Evolutionary conservation across 1,140 invertebrate species (phyloP).

Genomic region (Bombus balteatus): DNA sequence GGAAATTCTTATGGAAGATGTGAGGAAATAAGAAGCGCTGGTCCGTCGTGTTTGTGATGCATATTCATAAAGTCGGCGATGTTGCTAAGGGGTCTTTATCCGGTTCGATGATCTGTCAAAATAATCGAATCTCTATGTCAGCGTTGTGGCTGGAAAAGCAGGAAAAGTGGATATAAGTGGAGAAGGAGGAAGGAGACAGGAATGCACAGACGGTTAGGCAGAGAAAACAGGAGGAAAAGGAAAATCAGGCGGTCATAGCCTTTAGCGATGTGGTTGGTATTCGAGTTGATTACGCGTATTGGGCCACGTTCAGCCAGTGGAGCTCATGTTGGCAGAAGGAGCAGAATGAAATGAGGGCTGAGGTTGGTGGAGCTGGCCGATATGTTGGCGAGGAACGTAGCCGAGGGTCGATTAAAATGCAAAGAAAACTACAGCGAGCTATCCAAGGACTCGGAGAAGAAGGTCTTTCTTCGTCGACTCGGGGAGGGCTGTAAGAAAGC

Average conservation of each 20-base stretch:
- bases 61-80: neutral
- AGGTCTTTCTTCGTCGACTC: neutral
- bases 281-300: constrained; percentile 1
- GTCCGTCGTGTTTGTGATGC: neutral
- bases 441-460: neutral
- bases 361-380: constrained; percentile 8
- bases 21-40: neutral
- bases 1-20: neutral
- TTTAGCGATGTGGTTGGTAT: neutral
- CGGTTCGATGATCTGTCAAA: neutral
- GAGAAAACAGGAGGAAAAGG: neutral
- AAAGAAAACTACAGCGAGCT: constrained; percentile 41
- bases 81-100: neutral
- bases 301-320: neutral
- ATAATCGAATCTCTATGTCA: constrained; percentile 12
- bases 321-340: neutral
- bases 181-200: neutral
- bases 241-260: neutral
- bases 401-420: constrained; percentile 57
- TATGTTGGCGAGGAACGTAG: constrained; percentile 15
- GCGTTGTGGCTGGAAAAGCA: neutral
- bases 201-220: neutral
- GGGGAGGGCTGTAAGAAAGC: neutral
- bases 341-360: neutral
- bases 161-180: neutral